phyloP scores from a whole-genome alignment of 1,140 invertebrate genomes.

The Vanessa atalanta region DNA sequence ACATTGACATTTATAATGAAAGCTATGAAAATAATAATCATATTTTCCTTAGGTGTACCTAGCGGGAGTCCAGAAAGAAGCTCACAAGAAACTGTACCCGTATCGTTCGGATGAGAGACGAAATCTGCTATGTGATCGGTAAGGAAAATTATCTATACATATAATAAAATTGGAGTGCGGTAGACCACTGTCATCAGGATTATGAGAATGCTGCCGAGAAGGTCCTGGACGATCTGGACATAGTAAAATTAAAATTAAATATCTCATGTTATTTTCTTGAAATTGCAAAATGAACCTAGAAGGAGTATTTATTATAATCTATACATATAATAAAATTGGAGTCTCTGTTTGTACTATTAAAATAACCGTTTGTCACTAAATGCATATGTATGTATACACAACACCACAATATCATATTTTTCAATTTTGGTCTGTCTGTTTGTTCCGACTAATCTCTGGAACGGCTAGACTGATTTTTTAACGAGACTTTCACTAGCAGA shows the following conservation, averaged over 20 bases:
- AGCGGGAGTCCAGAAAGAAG: constrained; percentile 66
- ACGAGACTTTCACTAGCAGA: no score
- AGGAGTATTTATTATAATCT: no score
- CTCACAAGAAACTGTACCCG: constrained; percentile 60
- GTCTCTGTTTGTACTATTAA: no score
- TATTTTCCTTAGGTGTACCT: constrained; percentile 62
- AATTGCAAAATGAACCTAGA: no score
- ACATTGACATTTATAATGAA: not conserved
- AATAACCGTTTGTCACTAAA: no score
- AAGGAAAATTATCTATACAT: constrained; percentile 15
- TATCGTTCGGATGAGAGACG: constrained; percentile 69
- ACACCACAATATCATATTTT: no score
- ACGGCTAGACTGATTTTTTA: no score
- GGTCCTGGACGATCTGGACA: constrained; percentile 91
- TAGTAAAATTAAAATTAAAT: not conserved
- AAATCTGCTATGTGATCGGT: constrained; percentile 67
- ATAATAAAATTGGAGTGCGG: constrained; percentile 88
- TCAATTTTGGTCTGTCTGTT: no score
- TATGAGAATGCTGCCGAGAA: constrained; percentile 97
- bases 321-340: no score
- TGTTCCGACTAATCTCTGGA: no score
- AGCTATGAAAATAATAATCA: not conserved
- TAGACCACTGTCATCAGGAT: constrained; percentile 97
- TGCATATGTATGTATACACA: no score
- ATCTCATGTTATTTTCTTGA: no score